A percentile compares a stretch with the other conserved stretches of the same genome.
Evolutionary conservation across 2,888 invertebrate species (phyloP).

Genomic region (Epinotia brunnichana): DNA sequence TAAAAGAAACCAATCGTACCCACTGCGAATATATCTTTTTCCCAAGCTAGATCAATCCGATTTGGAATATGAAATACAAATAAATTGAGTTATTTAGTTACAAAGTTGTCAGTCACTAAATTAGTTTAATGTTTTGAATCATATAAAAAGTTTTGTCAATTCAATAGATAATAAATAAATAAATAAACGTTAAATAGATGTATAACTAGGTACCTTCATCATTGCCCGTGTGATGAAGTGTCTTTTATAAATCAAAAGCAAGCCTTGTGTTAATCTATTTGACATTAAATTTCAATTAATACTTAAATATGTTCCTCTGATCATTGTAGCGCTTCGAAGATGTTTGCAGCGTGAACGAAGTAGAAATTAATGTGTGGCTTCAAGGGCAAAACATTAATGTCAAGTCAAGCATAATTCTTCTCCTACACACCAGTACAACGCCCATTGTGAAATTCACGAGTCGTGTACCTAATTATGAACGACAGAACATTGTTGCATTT

Average conservation of each 20-base stretch:
- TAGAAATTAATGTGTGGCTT: slow-evolving; percentile 42
- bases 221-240: too few species aligned
- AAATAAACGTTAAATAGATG: too few species aligned
- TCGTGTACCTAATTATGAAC: slow-evolving; percentile 50
- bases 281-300: neutral
- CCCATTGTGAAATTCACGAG: slow-evolving; percentile 59
- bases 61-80: too few species aligned
- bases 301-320: slow-evolving; percentile 1
- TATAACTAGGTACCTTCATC: too few species aligned
- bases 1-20: too few species aligned
- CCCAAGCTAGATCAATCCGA: too few species aligned
- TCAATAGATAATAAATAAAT: too few species aligned
- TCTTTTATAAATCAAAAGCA: neutral
- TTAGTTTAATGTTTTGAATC: too few species aligned
- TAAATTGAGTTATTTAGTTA: too few species aligned
- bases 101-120: too few species aligned
- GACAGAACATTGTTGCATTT: slow-evolving; percentile 30
- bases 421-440: slow-evolving; percentile 67
- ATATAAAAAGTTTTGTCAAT: too few species aligned
- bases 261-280: neutral
- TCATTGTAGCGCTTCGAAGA: slow-evolving; percentile 33
- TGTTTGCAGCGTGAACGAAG: slow-evolving; percentile 50
- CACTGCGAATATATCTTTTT: too few species aligned
- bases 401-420: slow-evolving; percentile 68
- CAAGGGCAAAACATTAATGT: slow-evolving; percentile 45